These are phyloP conservation scores for Drosophila malerkotliana DNA, from an alignment of 1,140 invertebrate species.

Conservation along the genomic window DNA sequence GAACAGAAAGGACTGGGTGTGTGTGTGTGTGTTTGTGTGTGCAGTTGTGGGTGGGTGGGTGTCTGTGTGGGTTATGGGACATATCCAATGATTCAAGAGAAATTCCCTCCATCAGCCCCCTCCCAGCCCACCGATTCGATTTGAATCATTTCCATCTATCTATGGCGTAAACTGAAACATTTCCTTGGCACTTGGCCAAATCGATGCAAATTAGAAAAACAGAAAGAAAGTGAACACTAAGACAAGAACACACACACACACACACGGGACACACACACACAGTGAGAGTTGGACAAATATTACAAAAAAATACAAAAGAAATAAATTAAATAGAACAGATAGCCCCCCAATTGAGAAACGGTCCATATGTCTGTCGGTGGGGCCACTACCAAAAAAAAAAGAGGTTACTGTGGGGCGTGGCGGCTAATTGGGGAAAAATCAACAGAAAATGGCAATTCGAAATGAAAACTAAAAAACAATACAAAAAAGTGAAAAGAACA, in stretches of 20 bases:
- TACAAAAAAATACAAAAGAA: constrained; percentile 44
- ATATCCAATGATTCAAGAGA: constrained; percentile 35
- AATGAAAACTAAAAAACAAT: constrained; percentile 31
- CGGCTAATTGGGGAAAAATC: constrained; percentile 54
- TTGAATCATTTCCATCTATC: constrained; percentile 74
- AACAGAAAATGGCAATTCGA: constrained; percentile 36
- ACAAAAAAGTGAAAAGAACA: constrained; percentile 22
- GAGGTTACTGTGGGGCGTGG: constrained; percentile 53
- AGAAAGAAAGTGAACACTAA: constrained; percentile 54
- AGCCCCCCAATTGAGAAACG: constrained; percentile 49
- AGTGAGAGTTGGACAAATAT: constrained; percentile 37
- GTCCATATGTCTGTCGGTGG: constrained; percentile 18
- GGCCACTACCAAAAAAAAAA: constrained; percentile 16
- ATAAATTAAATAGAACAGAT: constrained; percentile 32
- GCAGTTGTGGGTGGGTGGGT: constrained; percentile 13
- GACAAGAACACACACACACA: constrained; percentile 28
- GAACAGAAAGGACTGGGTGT: neutral
- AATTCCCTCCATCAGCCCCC: constrained; percentile 14
- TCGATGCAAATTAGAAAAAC: constrained; percentile 66
- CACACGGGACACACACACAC: constrained; percentile 27
- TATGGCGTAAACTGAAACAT: constrained; percentile 68
- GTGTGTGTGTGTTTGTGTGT: constrained; percentile 22
- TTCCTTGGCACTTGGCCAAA: constrained; percentile 64
- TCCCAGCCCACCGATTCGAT: constrained; percentile 29
- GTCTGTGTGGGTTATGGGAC: constrained; percentile 31